A percentile compares a stretch with the other conserved stretches of the same genome.
phyloP scores from a whole-genome alignment of 2,888 invertebrate genomes.

The Tetropium fuscum region DNA sequence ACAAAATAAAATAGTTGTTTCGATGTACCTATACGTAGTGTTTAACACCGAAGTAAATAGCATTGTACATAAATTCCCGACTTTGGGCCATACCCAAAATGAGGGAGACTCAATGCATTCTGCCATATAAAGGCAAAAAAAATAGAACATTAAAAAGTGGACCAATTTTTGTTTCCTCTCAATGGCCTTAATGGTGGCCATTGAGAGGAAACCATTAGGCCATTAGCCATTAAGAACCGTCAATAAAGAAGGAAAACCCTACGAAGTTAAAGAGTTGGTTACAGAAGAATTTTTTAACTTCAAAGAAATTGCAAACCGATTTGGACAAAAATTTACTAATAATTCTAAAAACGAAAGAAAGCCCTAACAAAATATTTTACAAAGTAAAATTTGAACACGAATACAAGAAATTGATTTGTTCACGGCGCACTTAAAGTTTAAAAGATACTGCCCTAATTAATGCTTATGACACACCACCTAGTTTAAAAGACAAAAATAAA shows the following conservation, averaged over 20 bases:
- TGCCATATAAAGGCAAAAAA: slow-evolving; percentile 13
- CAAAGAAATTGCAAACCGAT: slow-evolving; percentile 18
- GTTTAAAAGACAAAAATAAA: slow-evolving; percentile 3
- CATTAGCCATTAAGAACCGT: slow-evolving; percentile 31
- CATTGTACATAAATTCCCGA: slow-evolving; percentile 24
- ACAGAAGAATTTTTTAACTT: slow-evolving; percentile 26
- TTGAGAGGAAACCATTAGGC: too few relatives aligned
- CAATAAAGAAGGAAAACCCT: slow-evolving; percentile 31
- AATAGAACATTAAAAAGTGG: slow-evolving; percentile 14
- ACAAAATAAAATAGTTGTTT: slow-evolving; percentile 30
- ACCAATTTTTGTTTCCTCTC: slow-evolving; percentile 21
- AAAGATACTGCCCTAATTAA: background rate
- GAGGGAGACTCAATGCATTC: slow-evolving; percentile 11
- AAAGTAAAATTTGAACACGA: slow-evolving; percentile 23
- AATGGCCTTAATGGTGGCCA: slow-evolving; percentile 15
- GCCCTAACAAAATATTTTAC: slow-evolving; percentile 27
- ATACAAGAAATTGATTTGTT: background rate
- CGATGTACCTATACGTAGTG: slow-evolving; percentile 28
- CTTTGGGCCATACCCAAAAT: slow-evolving; percentile 25
- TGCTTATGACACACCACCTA: slow-evolving; percentile 1
- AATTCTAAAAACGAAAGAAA: slow-evolving; percentile 28
- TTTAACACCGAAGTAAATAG: slow-evolving; percentile 1
- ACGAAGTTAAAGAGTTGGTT: slow-evolving; percentile 20
- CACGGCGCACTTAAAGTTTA: background rate
- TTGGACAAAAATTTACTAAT: slow-evolving; percentile 26